Evolutionary conservation across 2,888 invertebrate species (phyloP).

Genomic region (Ferrisia virgata): DNA sequence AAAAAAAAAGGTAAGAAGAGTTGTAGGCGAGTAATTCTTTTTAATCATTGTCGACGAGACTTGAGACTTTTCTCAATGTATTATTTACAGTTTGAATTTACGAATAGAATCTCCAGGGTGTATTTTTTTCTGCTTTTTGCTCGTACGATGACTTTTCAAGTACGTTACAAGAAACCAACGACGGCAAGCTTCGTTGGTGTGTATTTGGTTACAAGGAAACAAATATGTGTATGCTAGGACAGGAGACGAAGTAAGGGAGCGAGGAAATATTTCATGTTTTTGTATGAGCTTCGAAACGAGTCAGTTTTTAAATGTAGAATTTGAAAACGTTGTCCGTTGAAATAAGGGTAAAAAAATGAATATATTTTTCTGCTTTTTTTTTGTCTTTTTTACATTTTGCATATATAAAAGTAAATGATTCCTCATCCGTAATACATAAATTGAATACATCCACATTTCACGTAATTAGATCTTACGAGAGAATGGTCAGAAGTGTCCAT

Average conservation of each 20-base stretch:
- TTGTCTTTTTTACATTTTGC: no score
- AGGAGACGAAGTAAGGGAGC: background rate
- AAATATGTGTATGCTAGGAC: no score
- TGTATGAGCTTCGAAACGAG: background rate
- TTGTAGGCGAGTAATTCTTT: slow-evolving; percentile 12
- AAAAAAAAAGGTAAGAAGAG: background rate
- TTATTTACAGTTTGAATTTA: slow-evolving; percentile 4
- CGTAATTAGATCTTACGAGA: no score
- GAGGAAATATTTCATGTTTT: background rate
- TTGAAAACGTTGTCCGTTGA: background rate
- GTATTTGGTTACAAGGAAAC: background rate
- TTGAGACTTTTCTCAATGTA: background rate
- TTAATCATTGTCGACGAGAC: slow-evolving; percentile 8
- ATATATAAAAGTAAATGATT: no score
- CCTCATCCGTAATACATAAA: no score
- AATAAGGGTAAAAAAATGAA: background rate
- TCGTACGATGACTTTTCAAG: background rate
- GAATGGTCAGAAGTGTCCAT: no score
- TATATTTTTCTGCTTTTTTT: no score
- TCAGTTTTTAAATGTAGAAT: background rate
- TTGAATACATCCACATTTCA: no score
- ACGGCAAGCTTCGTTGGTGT: background rate
- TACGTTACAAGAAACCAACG: no score
- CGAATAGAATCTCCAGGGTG: background rate
- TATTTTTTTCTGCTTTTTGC: background rate